Evolutionary conservation across 2,888 invertebrate species (phyloP).

Genomic region (Syritta pipiens): DNA sequence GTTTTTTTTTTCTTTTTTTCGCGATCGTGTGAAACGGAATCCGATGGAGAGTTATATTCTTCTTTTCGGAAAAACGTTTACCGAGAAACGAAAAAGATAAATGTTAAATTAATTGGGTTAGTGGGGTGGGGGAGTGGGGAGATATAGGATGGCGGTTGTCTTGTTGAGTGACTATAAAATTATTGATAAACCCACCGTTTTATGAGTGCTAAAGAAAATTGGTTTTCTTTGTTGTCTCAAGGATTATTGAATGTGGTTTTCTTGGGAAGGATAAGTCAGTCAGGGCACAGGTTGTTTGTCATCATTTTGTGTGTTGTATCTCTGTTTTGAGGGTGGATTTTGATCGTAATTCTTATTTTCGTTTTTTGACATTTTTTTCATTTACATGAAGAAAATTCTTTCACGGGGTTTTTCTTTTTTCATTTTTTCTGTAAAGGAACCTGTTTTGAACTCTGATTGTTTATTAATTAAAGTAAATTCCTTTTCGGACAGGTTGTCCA

Average conservation of each 20-base stretch:
- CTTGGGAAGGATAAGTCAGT: too few relatives aligned
- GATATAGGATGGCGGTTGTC: neutral
- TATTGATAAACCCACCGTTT: slow-evolving; percentile 40
- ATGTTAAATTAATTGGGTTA: slow-evolving; percentile 63
- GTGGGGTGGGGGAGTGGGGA: neutral
- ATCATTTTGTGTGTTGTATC: neutral
- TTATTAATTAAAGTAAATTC: too few relatives aligned
- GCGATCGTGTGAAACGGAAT: slow-evolving; percentile 4
- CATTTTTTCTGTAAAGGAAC: too few relatives aligned
- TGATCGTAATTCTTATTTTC: too few relatives aligned
- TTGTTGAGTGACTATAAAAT: slow-evolving; percentile 55
- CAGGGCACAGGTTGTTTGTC: neutral
- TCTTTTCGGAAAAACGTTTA: neutral
- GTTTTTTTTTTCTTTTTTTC: neutral
- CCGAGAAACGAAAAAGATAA: slow-evolving; percentile 42
- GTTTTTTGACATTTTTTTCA: too few relatives aligned
- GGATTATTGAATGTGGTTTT: too few relatives aligned
- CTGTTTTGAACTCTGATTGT: too few relatives aligned
- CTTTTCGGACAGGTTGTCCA: too few relatives aligned
- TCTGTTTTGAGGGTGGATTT: too few relatives aligned
- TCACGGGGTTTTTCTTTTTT: too few relatives aligned
- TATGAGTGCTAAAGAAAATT: slow-evolving; percentile 46
- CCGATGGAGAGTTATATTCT: slow-evolving; percentile 25
- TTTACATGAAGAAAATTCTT: too few relatives aligned
- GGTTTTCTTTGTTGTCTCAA: slow-evolving; percentile 45